A percentile compares a stretch with the other conserved stretches of the same genome.
phyloP scores from a whole-genome alignment of 2,888 invertebrate species.

The Falcaria lacertinaria region DNA sequence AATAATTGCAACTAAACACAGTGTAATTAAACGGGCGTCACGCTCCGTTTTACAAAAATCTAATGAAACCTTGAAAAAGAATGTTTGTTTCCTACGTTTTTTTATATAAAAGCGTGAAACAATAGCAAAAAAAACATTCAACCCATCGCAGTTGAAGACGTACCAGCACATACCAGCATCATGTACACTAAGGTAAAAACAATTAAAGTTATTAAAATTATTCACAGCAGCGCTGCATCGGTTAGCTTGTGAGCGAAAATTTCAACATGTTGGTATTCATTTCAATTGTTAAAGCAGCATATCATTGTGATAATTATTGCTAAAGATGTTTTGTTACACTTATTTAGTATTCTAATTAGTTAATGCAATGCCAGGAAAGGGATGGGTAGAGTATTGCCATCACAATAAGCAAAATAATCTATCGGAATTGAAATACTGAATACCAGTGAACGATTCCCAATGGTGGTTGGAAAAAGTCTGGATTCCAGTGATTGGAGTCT shows the following conservation, averaged over 20 bases:
- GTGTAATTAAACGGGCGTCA: constrained; percentile 46
- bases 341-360: background rate
- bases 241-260: background rate
- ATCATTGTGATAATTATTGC: background rate
- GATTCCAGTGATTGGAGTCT: too few relatives aligned
- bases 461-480: too few relatives aligned
- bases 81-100: constrained; percentile 44
- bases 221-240: constrained; percentile 5
- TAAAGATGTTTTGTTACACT: background rate
- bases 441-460: too few relatives aligned
- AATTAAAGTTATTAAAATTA: constrained; percentile 13
- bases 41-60: constrained; percentile 56
- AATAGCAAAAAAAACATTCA: constrained; percentile 45
- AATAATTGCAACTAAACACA: constrained; percentile 34
- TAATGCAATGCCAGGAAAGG: background rate
- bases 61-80: constrained; percentile 48
- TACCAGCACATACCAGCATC: constrained; percentile 27
- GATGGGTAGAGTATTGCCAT: too few relatives aligned
- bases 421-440: too few relatives aligned
- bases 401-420: too few relatives aligned
- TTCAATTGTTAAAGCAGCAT: background rate
- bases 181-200: constrained; percentile 55
- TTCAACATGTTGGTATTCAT: background rate
- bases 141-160: constrained; percentile 43
- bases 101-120: constrained; percentile 54